Base-by-base conservation (phyloP, 2,113 vertebrate species). In the Hemicordylus capensis region DNA sequence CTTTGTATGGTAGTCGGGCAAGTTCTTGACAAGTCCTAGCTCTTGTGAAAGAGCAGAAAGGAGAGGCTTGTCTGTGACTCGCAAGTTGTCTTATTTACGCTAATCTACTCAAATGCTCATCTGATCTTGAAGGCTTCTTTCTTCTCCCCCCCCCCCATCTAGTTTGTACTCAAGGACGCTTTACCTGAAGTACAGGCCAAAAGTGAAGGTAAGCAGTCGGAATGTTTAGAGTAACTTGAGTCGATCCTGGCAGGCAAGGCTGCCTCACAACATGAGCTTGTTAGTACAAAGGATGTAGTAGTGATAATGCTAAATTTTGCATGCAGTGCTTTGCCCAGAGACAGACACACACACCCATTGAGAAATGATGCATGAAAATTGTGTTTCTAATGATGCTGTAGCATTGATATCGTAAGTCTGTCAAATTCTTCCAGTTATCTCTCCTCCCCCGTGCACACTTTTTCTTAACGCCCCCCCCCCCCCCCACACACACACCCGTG, bases 151-250 rank as follows among this genome's bases (percentile, higher is more conserved):
- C 6, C 17, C 20, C 64, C n/a, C 85, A 90, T 90, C 89, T 83
- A 99, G 99, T 95, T 96, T 99, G 87, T 98, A 99, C 93, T 98
- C 98, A 92, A 97, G 99, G 93, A 97, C 97, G 34, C 98, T 98
- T 94, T 99, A 98, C 97, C 97, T 99, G 96, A 98, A 98, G 92
- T 96, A 97, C 89, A 98, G 98, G 93, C 98, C 98, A 89, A 98
- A 98, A 94, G 97, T 99, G 80, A 98, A 98, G 97, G 98, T 99
- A 96, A 93, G 94, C 24, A 31, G 4, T 51, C 26, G n/a, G 28
- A 8, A 37, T 1, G 4, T 59, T 5, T 37, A 61, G 31, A 20
- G 8, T 48, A 70, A 56, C 20, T 63, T 26, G 22, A 1, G 1
- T 5, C 3, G 4, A 6, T 5, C 4, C 2, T 10, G 37, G 56